These are phyloP conservation scores for Todus mexicanus DNA, from an alignment of 2,797 vertebrate genomes.

Conservation along the genomic window DNA sequence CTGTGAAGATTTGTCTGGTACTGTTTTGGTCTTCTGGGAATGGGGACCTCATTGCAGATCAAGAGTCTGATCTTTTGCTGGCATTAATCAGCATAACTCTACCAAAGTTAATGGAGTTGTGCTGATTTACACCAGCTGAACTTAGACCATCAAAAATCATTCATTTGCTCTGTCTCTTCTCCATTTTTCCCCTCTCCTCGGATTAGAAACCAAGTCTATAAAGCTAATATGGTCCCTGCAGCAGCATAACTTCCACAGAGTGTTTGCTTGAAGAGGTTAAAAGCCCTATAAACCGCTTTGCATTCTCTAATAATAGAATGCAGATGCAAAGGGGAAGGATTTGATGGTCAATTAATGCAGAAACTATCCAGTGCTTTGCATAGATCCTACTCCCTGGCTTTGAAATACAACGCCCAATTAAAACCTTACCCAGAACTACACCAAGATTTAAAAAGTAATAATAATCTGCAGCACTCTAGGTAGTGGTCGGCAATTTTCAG, in stretches of 20 bases:
- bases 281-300: constrained; percentile 74
- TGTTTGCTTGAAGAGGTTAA: constrained; percentile 77
- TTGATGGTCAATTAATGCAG: constrained; percentile 91
- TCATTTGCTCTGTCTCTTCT: constrained; percentile 25
- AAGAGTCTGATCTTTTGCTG: constrained; percentile 8
- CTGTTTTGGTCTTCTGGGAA: neutral
- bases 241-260: constrained; percentile 62
- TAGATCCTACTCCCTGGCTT: constrained; percentile 69
- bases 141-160: neutral
- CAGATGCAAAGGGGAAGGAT: constrained; percentile 84
- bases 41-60: neutral
- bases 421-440: constrained; percentile 21
- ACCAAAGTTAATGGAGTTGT: neutral
- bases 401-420: constrained; percentile 75
- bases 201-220: constrained; percentile 67
- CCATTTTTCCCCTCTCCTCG: constrained; percentile 18
- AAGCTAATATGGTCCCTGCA: constrained; percentile 67
- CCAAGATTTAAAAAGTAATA: constrained; percentile 49
- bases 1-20: constrained; percentile 9
- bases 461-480: constrained; percentile 47
- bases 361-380: constrained; percentile 74
- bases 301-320: constrained; percentile 79
- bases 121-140: constrained; percentile 41
- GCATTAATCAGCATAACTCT: constrained; percentile 8
- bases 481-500: constrained; percentile 66